A percentile compares a stretch with the other conserved stretches of the same genome.
Conservation (phyloP, 1,140 invertebrate species). For the Theocolax elegans region DNA sequence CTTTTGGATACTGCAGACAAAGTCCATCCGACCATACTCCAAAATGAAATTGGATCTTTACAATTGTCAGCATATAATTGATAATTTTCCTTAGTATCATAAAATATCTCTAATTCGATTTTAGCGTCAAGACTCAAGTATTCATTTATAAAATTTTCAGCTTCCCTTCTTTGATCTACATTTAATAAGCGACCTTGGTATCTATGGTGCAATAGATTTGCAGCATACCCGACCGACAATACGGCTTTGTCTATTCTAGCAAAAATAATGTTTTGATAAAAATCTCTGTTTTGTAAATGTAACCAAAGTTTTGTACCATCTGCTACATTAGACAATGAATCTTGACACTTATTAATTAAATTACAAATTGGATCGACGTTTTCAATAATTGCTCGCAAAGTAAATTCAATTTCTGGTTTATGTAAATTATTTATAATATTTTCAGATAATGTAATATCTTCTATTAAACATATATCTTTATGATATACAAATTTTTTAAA, state of each 20-base stretch:
- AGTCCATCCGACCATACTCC: no score
- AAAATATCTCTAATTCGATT: no score
- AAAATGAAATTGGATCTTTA: no score
- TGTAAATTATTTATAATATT: not conserved
- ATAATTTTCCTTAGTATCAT: no score
- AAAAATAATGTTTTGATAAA: not conserved
- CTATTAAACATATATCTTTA: not conserved
- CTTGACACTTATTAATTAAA: constrained; percentile 1
- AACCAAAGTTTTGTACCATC: constrained; percentile 9
- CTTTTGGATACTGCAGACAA: no score
- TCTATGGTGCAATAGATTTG: constrained; percentile 3
- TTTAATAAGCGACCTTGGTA: not conserved
- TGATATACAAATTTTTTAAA: not conserved
- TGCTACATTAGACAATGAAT: not conserved
- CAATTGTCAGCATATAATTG: no score
- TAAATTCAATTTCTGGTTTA: not conserved
- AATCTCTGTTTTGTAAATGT: not conserved
- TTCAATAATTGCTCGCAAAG: not conserved
- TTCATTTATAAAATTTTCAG: no score
- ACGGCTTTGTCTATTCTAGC: not conserved
- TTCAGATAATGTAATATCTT: not conserved
- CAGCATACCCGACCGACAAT: not conserved
- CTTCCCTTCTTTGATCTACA: not conserved
- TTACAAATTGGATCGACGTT: not conserved
- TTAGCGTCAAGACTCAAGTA: no score